Conservation (phyloP, 2,888 invertebrate species). For the Torymus auratus region DNA sequence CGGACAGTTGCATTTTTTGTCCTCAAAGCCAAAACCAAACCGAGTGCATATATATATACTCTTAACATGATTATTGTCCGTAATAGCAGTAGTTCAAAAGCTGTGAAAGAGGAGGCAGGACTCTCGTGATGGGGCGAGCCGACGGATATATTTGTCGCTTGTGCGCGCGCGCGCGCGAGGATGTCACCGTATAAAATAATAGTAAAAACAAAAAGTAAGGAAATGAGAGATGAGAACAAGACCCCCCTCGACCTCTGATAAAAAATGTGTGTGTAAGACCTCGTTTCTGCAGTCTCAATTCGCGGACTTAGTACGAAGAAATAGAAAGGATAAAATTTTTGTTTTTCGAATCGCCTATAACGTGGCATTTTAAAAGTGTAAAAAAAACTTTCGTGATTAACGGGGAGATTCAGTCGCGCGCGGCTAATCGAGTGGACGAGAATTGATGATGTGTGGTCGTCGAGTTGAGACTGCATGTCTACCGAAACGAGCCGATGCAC, state of each 20-base stretch:
- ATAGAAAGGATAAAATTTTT: too few species aligned
- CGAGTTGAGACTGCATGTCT: slow-evolving; percentile 31
- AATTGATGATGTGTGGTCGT: neutral
- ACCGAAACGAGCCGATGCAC: slow-evolving; percentile 69
- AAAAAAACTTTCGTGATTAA: neutral
- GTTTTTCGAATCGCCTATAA: too few species aligned
- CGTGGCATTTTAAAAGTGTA: neutral
- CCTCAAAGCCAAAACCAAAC: too few species aligned
- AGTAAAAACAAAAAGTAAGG: too few species aligned
- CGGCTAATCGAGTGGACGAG: too few species aligned
- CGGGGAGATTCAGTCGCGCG: too few species aligned
- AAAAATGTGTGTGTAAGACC: slow-evolving; percentile 69
- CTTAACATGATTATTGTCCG: too few species aligned
- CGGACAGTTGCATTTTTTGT: too few species aligned
- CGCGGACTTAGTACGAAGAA: slow-evolving; percentile 16
- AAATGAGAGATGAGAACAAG: slow-evolving; percentile 56
- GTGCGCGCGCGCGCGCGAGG: slow-evolving; percentile 66
- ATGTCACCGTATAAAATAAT: slow-evolving; percentile 37
- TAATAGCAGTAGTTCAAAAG: too few species aligned
- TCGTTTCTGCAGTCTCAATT: slow-evolving; percentile 66
- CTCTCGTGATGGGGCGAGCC: slow-evolving; percentile 68
- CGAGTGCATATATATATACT: too few species aligned
- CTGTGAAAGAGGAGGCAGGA: slow-evolving; percentile 61
- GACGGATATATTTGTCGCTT: slow-evolving; percentile 61
- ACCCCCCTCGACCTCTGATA: slow-evolving; percentile 65